Percentiles rank a stretch among this genome's conserved stretches.
These are phyloP conservation scores for Haliclona indistincta DNA, from an alignment of 37 sponge, comb jelly and placozoan species.

Conservation along the genomic window DNA sequence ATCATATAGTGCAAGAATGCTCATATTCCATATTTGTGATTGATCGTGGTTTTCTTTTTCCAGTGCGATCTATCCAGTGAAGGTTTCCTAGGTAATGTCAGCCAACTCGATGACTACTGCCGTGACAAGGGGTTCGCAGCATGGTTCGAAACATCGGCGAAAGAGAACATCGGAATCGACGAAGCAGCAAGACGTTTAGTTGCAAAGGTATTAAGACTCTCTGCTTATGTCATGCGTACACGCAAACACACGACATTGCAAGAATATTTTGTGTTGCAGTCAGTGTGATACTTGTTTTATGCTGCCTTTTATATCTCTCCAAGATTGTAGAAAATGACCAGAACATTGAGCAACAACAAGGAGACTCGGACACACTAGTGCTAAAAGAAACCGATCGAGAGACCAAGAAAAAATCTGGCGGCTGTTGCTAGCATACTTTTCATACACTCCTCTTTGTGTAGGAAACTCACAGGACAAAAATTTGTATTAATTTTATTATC, in stretches of 20 bases:
- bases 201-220: constrained; percentile 58
- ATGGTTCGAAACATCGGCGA: constrained; percentile 98
- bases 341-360: constrained; percentile 42
- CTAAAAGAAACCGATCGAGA: not conserved
- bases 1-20: too few relatives aligned
- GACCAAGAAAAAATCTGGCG: not conserved
- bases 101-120: constrained; percentile 93
- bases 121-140: constrained; percentile 86
- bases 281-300: not conserved
- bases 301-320: not conserved
- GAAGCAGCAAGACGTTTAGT: constrained; percentile 93
- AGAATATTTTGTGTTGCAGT: not conserved
- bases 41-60: not conserved
- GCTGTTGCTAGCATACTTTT: constrained; percentile 4
- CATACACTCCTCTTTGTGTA: too few relatives aligned
- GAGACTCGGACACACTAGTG: constrained; percentile 41
- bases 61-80: constrained; percentile 94
- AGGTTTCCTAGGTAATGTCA: constrained; percentile 78
- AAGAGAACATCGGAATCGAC: constrained; percentile 96
- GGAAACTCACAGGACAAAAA: not conserved
- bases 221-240: not conserved
- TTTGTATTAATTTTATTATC: not conserved
- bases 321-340: constrained; percentile 72
- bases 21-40: too few relatives aligned
- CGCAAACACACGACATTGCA: not conserved